A percentile compares a stretch with the other conserved stretches of the same genome.
Evolutionary conservation across 2,888 invertebrate genomes (phyloP).

Genomic region (Platypus cylindrus): DNA sequence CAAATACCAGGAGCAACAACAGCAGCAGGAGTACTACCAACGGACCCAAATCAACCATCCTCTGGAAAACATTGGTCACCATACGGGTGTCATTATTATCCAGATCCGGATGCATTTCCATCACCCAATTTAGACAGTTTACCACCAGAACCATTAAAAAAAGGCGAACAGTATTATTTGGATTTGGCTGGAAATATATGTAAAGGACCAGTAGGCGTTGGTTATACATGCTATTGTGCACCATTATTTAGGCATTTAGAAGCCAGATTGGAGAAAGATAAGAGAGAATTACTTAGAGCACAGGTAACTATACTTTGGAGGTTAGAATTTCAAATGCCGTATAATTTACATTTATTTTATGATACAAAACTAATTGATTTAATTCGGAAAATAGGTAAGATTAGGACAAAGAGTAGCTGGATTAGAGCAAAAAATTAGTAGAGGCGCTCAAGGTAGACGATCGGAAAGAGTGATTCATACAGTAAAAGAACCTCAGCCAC

Average conservation of each 20-base stretch:
- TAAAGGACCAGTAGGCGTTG: slow-evolving; percentile 90
- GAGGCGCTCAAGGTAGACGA: slow-evolving; percentile 49
- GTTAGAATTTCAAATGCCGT: background rate
- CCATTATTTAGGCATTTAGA: slow-evolving; percentile 85
- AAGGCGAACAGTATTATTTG: slow-evolving; percentile 88
- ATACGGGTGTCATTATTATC: slow-evolving; percentile 84
- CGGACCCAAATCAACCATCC: slow-evolving; percentile 7
- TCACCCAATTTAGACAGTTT: slow-evolving; percentile 74
- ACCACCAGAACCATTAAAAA: slow-evolving; percentile 71
- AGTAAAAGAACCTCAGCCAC: slow-evolving; percentile 42
- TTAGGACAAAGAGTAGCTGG: slow-evolving; percentile 72
- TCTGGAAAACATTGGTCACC: slow-evolving; percentile 58
- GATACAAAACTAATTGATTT: background rate
- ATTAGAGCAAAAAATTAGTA: slow-evolving; percentile 55
- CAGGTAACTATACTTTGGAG: too few relatives aligned
- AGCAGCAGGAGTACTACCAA: too few relatives aligned
- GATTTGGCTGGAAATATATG: slow-evolving; percentile 90
- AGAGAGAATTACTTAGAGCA: slow-evolving; percentile 65
- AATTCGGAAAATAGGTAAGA: slow-evolving; percentile 27
- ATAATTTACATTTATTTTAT: background rate
- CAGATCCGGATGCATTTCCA: slow-evolving; percentile 74
- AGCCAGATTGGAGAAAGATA: slow-evolving; percentile 66
- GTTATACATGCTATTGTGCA: slow-evolving; percentile 85
- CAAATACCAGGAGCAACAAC: too few relatives aligned
- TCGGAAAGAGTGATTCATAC: slow-evolving; percentile 41